Conservation (phyloP, 92 coral and sea anemone genomes). For the Montipora capitata region DNA sequence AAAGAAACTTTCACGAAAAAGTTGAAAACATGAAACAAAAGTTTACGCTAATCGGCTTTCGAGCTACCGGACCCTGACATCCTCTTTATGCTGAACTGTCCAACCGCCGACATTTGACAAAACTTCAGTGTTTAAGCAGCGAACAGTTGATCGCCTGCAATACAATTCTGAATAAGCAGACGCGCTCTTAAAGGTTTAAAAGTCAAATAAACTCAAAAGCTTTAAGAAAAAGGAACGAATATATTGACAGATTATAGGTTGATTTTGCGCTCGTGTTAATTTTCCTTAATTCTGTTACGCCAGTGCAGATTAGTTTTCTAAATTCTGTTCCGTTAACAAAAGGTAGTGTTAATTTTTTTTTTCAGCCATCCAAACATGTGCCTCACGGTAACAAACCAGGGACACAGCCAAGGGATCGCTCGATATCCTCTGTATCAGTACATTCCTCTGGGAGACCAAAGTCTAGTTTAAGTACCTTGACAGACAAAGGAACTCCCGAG, state of each 20-base stretch:
- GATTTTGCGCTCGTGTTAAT: not conserved
- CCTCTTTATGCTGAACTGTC: too few relatives aligned
- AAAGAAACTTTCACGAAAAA: too few relatives aligned
- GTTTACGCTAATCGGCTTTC: too few relatives aligned
- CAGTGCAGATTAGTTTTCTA: not conserved
- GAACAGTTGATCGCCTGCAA: too few relatives aligned
- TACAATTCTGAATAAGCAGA: too few relatives aligned
- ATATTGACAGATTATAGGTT: not conserved
- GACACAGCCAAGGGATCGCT: constrained; percentile 86
- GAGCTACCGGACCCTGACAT: too few relatives aligned
- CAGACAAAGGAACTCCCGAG: constrained; percentile 92
- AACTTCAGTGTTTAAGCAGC: too few relatives aligned
- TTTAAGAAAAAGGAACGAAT: not conserved
- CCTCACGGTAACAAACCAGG: constrained; percentile 75
- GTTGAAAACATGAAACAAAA: too few relatives aligned
- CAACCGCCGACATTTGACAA: too few relatives aligned
- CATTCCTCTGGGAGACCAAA: constrained; percentile 95
- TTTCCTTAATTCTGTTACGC: too few relatives aligned
- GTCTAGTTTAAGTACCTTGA: constrained; percentile 90
- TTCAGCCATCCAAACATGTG: constrained; percentile 35
- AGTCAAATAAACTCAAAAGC: too few relatives aligned
- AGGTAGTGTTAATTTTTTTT: not conserved
- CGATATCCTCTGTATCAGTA: constrained; percentile 94
- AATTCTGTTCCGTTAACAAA: not conserved
- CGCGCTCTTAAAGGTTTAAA: too few relatives aligned